These are phyloP conservation scores for Tauraco hartlaubi DNA, from an alignment of 2,797 vertebrate genomes.

Conservation along the genomic window DNA sequence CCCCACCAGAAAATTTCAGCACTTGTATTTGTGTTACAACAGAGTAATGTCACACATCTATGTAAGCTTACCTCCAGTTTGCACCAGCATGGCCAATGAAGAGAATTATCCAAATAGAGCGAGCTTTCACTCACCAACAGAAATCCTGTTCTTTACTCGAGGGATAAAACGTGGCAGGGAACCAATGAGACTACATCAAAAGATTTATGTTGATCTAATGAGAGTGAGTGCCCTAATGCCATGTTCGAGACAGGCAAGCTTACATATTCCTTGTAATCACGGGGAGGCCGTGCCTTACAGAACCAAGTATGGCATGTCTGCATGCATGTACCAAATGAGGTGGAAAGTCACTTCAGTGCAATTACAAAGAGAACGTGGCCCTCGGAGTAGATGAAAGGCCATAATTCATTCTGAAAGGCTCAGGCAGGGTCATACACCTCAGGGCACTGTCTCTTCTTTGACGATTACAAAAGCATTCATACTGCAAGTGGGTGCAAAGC, in stretches of 20 bases:
- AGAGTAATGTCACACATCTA: not conserved
- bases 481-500: not conserved
- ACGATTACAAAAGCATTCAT: not conserved
- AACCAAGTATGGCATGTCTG: conserved; percentile 23
- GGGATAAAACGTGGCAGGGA: not conserved
- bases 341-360: conserved; percentile 19
- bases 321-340: not conserved
- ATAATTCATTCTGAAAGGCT: not conserved
- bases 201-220: not conserved
- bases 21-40: not conserved
- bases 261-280: not conserved
- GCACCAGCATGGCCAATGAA: not conserved
- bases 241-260: not conserved
- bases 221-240: not conserved
- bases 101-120: not conserved
- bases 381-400: not conserved
- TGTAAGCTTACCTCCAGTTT: not conserved
- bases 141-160: not conserved
- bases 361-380: not conserved
- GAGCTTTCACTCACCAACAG: not conserved
- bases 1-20: not conserved
- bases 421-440: conserved; percentile 17
- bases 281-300: not conserved
- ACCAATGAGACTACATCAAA: not conserved
- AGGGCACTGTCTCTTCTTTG: not conserved